These are phyloP conservation scores for Parochlus steinenii DNA, from an alignment of 2,888 invertebrate genomes.

Conservation along the genomic window DNA sequence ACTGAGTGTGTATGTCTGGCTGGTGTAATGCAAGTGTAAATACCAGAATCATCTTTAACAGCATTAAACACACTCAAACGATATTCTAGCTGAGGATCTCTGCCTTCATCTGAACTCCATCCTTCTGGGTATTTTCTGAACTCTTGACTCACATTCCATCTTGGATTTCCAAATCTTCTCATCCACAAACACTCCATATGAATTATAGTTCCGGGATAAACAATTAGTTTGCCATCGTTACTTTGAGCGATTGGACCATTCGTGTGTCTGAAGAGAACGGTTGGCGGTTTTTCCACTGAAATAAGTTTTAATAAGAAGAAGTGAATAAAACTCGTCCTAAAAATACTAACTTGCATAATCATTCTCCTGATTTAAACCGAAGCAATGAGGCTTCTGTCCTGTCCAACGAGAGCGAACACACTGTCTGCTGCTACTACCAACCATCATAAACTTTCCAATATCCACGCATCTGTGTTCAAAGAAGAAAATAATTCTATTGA, in stretches of 20 bases:
- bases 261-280: constrained; percentile 65
- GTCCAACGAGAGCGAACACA: constrained; percentile 72
- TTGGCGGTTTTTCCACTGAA: constrained; percentile 70
- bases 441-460: constrained; percentile 72
- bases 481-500: constrained; percentile 9
- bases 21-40: constrained; percentile 72
- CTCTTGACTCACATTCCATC: constrained; percentile 60
- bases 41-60: constrained; percentile 65
- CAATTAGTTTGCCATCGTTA: constrained; percentile 67
- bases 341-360: constrained; percentile 60
- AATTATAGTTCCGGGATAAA: constrained; percentile 68
- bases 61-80: constrained; percentile 67
- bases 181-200: constrained; percentile 86
- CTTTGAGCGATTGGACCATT: constrained; percentile 74
- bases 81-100: constrained; percentile 65
- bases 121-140: constrained; percentile 54
- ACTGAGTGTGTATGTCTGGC: constrained; percentile 66
- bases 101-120: constrained; percentile 65
- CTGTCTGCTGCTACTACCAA: constrained; percentile 52
- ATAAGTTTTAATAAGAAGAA: constrained; percentile 11
- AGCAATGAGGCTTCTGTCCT: constrained; percentile 58
- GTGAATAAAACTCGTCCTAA: neutral
- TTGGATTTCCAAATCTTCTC: constrained; percentile 67
- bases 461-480: constrained; percentile 46
- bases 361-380: constrained; percentile 69